Evolutionary conservation across 1,140 invertebrate genomes (phyloP).

Genomic region (Drosophila micromelanica): DNA sequence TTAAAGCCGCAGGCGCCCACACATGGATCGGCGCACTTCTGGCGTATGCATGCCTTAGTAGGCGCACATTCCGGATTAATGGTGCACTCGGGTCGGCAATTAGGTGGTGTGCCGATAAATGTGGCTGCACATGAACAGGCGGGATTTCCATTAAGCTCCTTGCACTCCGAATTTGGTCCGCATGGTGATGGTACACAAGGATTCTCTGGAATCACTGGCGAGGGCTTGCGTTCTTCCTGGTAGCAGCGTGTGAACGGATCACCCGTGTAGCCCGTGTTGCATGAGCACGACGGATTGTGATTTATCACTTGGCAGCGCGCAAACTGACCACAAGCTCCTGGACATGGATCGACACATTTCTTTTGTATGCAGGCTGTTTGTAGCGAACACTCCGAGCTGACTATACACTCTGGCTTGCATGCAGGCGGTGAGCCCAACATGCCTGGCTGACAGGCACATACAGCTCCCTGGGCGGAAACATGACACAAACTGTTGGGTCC

Average conservation of each 20-base stretch:
- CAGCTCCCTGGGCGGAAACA: slow-evolving; percentile 89
- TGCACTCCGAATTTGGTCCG: slow-evolving; percentile 90
- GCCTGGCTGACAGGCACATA: slow-evolving; percentile 90
- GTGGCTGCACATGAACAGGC: slow-evolving; percentile 89
- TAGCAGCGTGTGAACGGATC: slow-evolving; percentile 87
- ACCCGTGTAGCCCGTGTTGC: slow-evolving; percentile 85
- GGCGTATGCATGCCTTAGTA: slow-evolving; percentile 87
- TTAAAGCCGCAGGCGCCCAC: slow-evolving; percentile 89
- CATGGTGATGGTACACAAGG: slow-evolving; percentile 89
- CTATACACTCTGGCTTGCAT: slow-evolving; percentile 89
- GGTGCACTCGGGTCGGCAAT: slow-evolving; percentile 88
- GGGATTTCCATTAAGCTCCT: slow-evolving; percentile 86
- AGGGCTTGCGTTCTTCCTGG: slow-evolving; percentile 82
- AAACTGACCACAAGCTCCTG: slow-evolving; percentile 88
- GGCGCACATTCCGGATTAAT: slow-evolving; percentile 88
- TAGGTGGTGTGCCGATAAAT: slow-evolving; percentile 88
- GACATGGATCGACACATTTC: slow-evolving; percentile 90
- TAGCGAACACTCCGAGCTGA: slow-evolving; percentile 88
- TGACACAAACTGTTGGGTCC: slow-evolving; percentile 92
- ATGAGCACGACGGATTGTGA: slow-evolving; percentile 87
- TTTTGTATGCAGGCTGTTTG: slow-evolving; percentile 89
- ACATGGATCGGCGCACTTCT: slow-evolving; percentile 89
- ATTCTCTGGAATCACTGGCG: slow-evolving; percentile 85
- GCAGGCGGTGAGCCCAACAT: slow-evolving; percentile 90
- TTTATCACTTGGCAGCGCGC: slow-evolving; percentile 88